Conservation (phyloP, 2,113 vertebrate genomes). For the Mellivora capensis region DNA sequence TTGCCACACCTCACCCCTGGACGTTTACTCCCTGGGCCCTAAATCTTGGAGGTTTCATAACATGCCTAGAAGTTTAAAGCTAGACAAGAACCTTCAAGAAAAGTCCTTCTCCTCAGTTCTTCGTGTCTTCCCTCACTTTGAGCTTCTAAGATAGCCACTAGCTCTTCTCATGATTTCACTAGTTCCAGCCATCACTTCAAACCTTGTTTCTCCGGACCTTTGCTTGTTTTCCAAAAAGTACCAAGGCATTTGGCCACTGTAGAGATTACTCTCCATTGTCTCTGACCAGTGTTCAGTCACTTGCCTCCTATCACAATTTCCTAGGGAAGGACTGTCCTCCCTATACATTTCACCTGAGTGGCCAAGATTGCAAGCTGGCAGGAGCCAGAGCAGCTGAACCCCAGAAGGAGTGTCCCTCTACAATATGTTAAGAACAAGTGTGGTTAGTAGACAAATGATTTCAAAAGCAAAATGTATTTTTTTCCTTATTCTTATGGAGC, state of each 20-base stretch:
- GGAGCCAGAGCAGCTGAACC: background rate
- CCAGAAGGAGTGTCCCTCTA: background rate
- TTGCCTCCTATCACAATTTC: background rate
- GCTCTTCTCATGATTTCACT: background rate
- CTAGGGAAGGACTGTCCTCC: background rate
- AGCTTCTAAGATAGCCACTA: background rate
- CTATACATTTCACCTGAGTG: background rate
- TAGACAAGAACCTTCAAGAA: background rate
- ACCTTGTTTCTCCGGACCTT: background rate
- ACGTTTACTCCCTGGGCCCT: background rate
- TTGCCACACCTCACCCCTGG: background rate
- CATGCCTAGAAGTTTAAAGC: background rate
- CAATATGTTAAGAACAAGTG: background rate
- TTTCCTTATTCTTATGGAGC: background rate
- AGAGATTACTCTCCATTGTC: background rate
- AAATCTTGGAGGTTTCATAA: background rate
- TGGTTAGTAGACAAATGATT: background rate
- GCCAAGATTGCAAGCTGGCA: background rate
- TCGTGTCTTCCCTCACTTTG: background rate
- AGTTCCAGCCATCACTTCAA: background rate
- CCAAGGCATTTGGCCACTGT: background rate
- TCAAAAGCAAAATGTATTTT: background rate
- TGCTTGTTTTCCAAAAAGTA: background rate
- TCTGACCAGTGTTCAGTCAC: conserved; percentile 41
- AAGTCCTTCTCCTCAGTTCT: background rate